These are phyloP conservation scores for Amazona finschi DNA, from an alignment of 2,797 vertebrate species.

Conservation along the genomic window DNA sequence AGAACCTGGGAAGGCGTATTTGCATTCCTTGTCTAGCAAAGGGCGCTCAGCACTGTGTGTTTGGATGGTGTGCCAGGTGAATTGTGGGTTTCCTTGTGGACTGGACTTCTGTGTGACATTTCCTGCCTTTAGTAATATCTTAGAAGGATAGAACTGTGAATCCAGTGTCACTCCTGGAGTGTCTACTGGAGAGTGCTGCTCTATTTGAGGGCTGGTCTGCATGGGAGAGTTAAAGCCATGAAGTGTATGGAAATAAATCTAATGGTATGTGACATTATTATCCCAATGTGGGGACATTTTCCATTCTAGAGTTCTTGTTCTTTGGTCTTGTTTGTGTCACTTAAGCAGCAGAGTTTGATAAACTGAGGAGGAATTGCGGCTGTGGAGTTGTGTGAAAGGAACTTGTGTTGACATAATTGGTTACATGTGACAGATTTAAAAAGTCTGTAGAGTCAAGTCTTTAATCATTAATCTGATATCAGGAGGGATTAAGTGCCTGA, in stretches of 20 bases:
- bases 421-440: slow-evolving; percentile 1
- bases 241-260: neutral
- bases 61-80: neutral
- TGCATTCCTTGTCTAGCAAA: neutral
- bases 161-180: neutral
- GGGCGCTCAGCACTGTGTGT: neutral
- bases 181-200: neutral
- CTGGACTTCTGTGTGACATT: neutral
- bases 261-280: neutral
- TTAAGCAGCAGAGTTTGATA: neutral
- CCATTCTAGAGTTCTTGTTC: neutral
- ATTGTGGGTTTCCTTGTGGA: neutral
- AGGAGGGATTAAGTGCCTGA: slow-evolving; percentile 35
- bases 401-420: slow-evolving; percentile 2
- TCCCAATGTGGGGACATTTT: neutral
- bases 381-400: neutral
- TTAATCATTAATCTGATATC: slow-evolving; percentile 60
- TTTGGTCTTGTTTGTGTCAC: neutral
- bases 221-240: neutral
- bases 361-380: neutral
- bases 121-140: neutral
- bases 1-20: neutral
- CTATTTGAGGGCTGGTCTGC: neutral
- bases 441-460: neutral
- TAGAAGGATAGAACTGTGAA: neutral